Base-by-base conservation (phyloP, 92 coral and sea anemone species). In the Parazoanthus atlanticus region DNA sequence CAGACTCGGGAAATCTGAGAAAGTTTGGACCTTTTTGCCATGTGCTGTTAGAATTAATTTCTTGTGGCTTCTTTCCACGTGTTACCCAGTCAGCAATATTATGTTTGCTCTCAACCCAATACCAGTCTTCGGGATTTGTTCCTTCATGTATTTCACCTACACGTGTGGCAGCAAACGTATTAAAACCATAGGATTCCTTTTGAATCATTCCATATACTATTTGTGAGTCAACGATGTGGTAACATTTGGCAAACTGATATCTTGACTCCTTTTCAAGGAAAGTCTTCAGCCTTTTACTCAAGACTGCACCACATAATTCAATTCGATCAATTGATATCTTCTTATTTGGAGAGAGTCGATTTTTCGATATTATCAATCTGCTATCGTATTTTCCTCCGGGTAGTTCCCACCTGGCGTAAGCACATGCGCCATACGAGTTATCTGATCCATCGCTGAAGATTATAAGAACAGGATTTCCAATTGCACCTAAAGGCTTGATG, bases 341-440 rank as follows among this genome's bases (percentile, higher is more conserved):
- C 34, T 72, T 76, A 23, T 77, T 65, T 16, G 90, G 92, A 7
- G 88, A 65, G 8, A 92, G 81, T 5, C 94, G 84, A 70, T 88
- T 80, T 61, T 92, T 92, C 15, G 90, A 83, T 43, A 88, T 66
- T 9, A 89, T 33, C 4, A n/a, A n/a, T n/a, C n/a, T n/a, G n/a
- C n/a, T n/a, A n/a, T n/a, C n/a, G n/a, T n/a, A n/a, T n/a, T n/a
- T n/a, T n/a, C n/a, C n/a, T n/a, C n/a, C n/a, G n/a, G n/a, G n/a
- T n/a, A n/a, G 74, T 82, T 65, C 2, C 93, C 96, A 93, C 80
- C 92, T 82, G 5, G 36, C 93, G 79, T 91, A 89, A 4, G 93
- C 96, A 88, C 94, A 91, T 15, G 96, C 78, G 26, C 90, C 93
- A 71, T 89, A 91, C 16, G 92, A 91, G 16, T 91, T 43, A 58